Base-by-base conservation (phyloP, 2,113 vertebrate genomes). In the Corydoras maculifer region DNA sequence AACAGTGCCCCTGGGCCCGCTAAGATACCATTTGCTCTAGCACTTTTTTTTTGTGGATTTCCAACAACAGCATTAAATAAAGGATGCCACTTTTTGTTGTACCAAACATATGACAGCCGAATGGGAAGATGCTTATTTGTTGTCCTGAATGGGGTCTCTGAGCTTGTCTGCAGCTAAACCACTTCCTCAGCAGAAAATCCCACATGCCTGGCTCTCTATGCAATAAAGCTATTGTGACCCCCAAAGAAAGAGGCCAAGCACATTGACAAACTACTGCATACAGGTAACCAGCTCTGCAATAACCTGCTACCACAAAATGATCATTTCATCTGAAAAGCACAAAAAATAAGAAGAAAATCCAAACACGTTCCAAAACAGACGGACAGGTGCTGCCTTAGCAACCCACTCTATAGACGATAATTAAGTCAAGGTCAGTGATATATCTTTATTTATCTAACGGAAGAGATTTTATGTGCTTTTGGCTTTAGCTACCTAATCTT, bases 131-230 rank as follows among this genome's bases (percentile, higher is more conserved):
- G 69, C 60, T 62, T 57, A 64, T 53, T 8, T 12, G 63, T 53
- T 75, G 77, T 81, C 77, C 75, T 68, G 71, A 73, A 79, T 72
- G 69, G 68, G 68, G 63, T 69, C 70, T 51, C 32, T 11, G 13
- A 54, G 35, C 69, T 48, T 53, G 18, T 65, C 74, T 58, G 49
- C 58, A 62, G 35, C 11, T 8, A 29, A 29, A 62, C 58, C 13
- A 57, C 63, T 58, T 68, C 29, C 65, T 30, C 71, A 50, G 12
- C 58, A 73, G 15, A 32, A 74, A 59, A 51, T 10, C 8, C 8
- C 13, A 13, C 14, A 12, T 9, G 5, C 50, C 10, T 7, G 9
- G 5, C 62, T 12, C 59, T 58, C 25, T 3, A 29, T 31, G 51
- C 58, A 49, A 57, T 32, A 25, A 50, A 59, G 29, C 54, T 14